phyloP scores from a whole-genome alignment of 2,888 invertebrate species.

The Tetragnatha montana region DNA sequence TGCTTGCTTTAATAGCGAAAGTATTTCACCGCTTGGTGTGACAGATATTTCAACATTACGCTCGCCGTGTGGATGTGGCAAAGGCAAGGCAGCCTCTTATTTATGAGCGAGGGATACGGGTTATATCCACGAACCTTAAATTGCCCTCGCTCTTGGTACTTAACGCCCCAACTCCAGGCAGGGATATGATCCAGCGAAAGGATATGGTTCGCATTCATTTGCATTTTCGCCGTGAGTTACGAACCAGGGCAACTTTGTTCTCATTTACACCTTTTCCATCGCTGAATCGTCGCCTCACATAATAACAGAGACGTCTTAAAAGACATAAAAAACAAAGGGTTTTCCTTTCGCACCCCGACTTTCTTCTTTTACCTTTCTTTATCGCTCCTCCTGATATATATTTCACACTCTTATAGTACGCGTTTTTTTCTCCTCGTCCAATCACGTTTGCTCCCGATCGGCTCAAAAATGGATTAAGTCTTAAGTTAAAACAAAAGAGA shows the following conservation, averaged over 20 bases:
- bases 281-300: constrained; percentile 59
- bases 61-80: constrained; percentile 47
- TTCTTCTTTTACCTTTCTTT: constrained; percentile 40
- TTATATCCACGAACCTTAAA: constrained; percentile 65
- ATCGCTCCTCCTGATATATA: constrained; percentile 26
- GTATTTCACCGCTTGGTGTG: constrained; percentile 68
- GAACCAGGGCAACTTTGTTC: constrained; percentile 66
- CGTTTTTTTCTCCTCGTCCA: constrained; percentile 41
- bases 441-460: constrained; percentile 36
- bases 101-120: constrained; percentile 68
- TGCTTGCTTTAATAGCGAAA: constrained; percentile 70
- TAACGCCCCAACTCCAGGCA: constrained; percentile 66
- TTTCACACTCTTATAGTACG: constrained; percentile 2
- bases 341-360: constrained; percentile 20
- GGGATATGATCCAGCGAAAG: constrained; percentile 65
- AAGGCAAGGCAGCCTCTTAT: constrained; percentile 57
- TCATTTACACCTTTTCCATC: constrained; percentile 69
- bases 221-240: constrained; percentile 70
- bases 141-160: constrained; percentile 66
- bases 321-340: constrained; percentile 66
- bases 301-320: constrained; percentile 64
- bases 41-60: constrained; percentile 72
- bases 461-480: constrained; percentile 64
- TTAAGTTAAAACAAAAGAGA: not conserved
- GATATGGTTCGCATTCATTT: constrained; percentile 70